Base-by-base conservation (phyloP, 1,140 invertebrate genomes). In the Psilanteris sp. region DNA sequence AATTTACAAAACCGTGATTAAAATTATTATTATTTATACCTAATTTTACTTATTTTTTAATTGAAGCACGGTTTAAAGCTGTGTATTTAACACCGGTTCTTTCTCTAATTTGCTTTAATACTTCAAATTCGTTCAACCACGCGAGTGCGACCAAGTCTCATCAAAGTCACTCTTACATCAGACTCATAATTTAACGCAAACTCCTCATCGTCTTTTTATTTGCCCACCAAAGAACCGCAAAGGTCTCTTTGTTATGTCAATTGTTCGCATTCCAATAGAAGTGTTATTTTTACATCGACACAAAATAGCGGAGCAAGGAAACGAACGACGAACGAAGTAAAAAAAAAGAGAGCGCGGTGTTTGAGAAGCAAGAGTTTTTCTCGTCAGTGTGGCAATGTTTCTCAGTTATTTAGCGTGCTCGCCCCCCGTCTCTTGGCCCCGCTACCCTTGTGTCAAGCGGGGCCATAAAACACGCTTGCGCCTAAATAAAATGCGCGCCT, bases 391-490 rank as follows among this genome's bases (percentile, higher is more conserved):
- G 57, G 61, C 55, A 50, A 62, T 61, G 70, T 68, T 68, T 79
- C 79, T 31, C 71, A 72, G 77, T 78, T 81, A 81, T 82, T 83
- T 82, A 83, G 74, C 79, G 46, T 76, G 52, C 48, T 29, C 59
- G 34, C 78, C 76, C 43, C 36, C 29, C 31, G 14, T 14, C 59
- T 18, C 44, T 20, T 37, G 37, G 31, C 27, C 36, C 57, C 50
- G 46, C 48, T n/a, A 55, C 57, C 57, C 68, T 64, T 37, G 73
- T 61, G 78, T 77, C 77, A 79, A 79, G 62, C 77, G 77, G 41
- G 77, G 59, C 79, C 82, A 83, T 83, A 83, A 84, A 84, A 83
- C 78, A 84, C 68, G 81, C 74, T 82, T 81, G 80, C 76, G 81
- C 68, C 75, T 80, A 81, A 84, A 84, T 83, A 84, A 84, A 84